Evolutionary conservation across 35 echinoderm and acorn worm genomes (phyloP).

Genomic region (Stichopus chloronotus): DNA sequence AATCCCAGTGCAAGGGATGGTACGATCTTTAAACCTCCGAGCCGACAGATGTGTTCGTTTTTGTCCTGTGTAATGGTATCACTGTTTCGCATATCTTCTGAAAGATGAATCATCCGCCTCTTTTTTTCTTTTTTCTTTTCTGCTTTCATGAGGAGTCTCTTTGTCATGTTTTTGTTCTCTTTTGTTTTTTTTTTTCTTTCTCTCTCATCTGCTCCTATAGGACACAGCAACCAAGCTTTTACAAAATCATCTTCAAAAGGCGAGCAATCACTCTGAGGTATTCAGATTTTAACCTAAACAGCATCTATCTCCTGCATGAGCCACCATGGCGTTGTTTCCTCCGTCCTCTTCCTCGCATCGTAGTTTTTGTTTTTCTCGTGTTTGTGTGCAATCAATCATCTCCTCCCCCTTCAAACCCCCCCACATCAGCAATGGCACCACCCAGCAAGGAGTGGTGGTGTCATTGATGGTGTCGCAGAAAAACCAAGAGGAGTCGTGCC

Average conservation of each 20-base stretch:
- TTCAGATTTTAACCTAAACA: slow-evolving; percentile 22
- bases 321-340: neutral
- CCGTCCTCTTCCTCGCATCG: neutral
- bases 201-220: slow-evolving; percentile 61
- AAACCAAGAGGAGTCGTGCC: too few species aligned
- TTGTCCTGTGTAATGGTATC: neutral
- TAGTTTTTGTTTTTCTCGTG: neutral
- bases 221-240: slow-evolving; percentile 98
- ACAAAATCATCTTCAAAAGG: slow-evolving; percentile 93
- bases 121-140: slow-evolving; percentile 6
- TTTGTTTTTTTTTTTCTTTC: slow-evolving; percentile 30
- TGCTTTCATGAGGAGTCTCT: slow-evolving; percentile 35
- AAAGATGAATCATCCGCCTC: slow-evolving; percentile 14
- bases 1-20: too few species aligned
- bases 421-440: too few species aligned
- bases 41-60: too few species aligned
- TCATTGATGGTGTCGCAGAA: too few species aligned
- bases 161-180: slow-evolving; percentile 32
- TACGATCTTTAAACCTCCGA: too few species aligned
- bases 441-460: too few species aligned
- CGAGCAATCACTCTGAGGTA: slow-evolving; percentile 57
- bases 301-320: slow-evolving; percentile 18
- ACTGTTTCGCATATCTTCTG: neutral
- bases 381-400: neutral
- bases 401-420: too few species aligned